Percentiles rank a stretch among this genome's conserved stretches.
Evolutionary conservation across 2,888 invertebrate genomes (phyloP).

Genomic region (Aplocera efformata): DNA sequence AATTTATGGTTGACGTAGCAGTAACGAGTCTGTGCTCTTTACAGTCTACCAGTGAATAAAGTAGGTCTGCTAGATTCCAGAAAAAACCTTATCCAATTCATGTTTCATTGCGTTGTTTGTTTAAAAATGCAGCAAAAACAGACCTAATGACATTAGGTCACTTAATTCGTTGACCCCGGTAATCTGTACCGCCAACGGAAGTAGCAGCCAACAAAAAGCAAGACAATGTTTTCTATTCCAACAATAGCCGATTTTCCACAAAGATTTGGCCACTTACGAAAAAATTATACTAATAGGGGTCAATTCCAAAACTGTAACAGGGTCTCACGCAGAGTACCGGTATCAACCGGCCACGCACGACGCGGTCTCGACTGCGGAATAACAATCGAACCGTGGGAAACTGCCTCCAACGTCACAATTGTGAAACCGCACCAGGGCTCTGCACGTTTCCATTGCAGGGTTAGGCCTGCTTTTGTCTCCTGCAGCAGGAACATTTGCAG

Average conservation of each 20-base stretch:
- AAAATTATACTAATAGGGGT: slow-evolving; percentile 24
- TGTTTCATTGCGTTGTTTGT: no score
- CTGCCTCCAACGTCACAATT: slow-evolving; percentile 54
- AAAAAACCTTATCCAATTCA: no score
- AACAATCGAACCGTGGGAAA: slow-evolving; percentile 75
- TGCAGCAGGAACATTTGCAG: no score
- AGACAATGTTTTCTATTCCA: slow-evolving; percentile 13
- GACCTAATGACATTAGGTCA: not conserved
- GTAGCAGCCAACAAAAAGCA: slow-evolving; percentile 12
- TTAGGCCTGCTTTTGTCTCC: no score
- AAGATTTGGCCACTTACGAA: slow-evolving; percentile 17
- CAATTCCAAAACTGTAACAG: slow-evolving; percentile 51
- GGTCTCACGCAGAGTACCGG: slow-evolving; percentile 39
- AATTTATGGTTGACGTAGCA: no score
- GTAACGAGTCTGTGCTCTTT: no score
- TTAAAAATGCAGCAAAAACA: not conserved
- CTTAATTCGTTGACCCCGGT: slow-evolving; percentile 6
- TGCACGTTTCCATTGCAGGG: no score
- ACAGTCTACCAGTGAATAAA: no score
- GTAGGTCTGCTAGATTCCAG: no score
- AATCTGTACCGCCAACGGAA: slow-evolving; percentile 8
- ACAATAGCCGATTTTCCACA: slow-evolving; percentile 19
- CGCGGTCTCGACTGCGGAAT: slow-evolving; percentile 53
- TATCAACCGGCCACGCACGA: slow-evolving; percentile 54
- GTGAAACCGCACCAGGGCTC: slow-evolving; percentile 58